phyloP scores from a whole-genome alignment of 2,113 vertebrate species.

The Rafetus swinhoei region DNA sequence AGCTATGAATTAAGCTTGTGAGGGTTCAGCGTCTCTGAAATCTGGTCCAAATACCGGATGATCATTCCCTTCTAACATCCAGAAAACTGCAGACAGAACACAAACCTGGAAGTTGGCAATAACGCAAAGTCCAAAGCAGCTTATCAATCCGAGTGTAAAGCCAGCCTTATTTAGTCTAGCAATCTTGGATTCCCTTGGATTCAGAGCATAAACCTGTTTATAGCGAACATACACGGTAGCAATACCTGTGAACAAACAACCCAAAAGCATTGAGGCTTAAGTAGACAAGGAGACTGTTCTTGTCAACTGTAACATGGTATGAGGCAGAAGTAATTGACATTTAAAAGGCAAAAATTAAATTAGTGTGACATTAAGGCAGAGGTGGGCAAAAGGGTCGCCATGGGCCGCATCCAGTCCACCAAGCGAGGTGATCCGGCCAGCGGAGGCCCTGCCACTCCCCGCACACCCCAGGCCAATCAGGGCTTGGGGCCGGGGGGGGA shows the following conservation, averaged over 20 bases:
- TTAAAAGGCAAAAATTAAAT: not conserved
- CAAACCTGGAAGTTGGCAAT: slow-evolving; percentile 93
- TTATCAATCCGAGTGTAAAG: slow-evolving; percentile 83
- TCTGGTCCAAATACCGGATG: not conserved
- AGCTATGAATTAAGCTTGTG: not conserved
- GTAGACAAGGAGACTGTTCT: not conserved
- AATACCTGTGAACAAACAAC: slow-evolving; percentile 77
- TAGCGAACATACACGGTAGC: slow-evolving; percentile 91
- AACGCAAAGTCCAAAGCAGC: slow-evolving; percentile 91
- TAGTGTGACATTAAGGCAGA: not conserved
- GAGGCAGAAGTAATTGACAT: not conserved
- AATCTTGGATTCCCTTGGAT: slow-evolving; percentile 68
- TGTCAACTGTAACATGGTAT: not conserved
- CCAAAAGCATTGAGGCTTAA: slow-evolving; percentile 1
- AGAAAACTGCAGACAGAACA: slow-evolving; percentile 10
- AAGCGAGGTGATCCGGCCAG: no score
- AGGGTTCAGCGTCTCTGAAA: not conserved
- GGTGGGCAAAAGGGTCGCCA: no score
- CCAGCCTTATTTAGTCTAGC: slow-evolving; percentile 80
- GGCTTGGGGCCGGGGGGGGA: no score
- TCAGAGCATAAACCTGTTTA: slow-evolving; percentile 88
- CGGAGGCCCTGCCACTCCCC: no score
- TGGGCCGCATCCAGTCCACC: no score
- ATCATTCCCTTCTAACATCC: not conserved
- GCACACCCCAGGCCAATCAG: no score